Evolutionary conservation across 1,140 invertebrate species (phyloP).

Genomic region (Drosophila sp.): DNA sequence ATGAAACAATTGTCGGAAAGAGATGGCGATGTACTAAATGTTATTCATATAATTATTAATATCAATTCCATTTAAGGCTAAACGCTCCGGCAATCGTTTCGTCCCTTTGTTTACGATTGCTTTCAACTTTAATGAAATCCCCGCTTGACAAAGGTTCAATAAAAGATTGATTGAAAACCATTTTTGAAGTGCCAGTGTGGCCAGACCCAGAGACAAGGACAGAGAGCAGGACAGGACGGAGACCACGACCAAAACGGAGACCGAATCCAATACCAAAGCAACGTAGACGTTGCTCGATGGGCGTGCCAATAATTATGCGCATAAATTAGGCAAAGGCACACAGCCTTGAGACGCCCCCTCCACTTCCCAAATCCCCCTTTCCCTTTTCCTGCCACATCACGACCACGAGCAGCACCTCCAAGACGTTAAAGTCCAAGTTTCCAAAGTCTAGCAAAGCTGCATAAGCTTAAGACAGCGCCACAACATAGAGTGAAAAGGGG

Average conservation of each 20-base stretch:
- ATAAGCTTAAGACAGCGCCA: slow-evolving; percentile 24
- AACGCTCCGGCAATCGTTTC: slow-evolving; percentile 51
- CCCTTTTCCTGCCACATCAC: too few relatives aligned
- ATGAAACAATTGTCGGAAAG: neutral
- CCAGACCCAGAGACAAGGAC: too few relatives aligned
- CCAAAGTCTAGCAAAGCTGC: slow-evolving; percentile 32
- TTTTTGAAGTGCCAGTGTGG: slow-evolving; percentile 63
- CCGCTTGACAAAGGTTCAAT: slow-evolving; percentile 78
- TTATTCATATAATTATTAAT: slow-evolving; percentile 69
- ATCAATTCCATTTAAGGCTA: slow-evolving; percentile 66
- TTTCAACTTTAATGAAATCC: slow-evolving; percentile 75
- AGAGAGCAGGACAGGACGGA: too few relatives aligned
- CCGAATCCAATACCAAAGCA: neutral
- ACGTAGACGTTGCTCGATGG: slow-evolving; percentile 22
- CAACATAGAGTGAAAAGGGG: neutral
- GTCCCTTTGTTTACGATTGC: slow-evolving; percentile 44
- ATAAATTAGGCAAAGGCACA: slow-evolving; percentile 66
- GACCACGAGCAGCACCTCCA: too few relatives aligned
- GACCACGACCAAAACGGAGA: neutral
- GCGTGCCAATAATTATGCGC: slow-evolving; percentile 74
- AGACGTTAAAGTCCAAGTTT: neutral
- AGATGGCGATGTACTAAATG: slow-evolving; percentile 29
- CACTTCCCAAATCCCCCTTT: too few relatives aligned
- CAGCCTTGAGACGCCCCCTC: slow-evolving; percentile 26
- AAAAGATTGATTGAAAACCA: slow-evolving; percentile 76